phyloP scores from a whole-genome alignment of 2,888 invertebrate species.

The Trichacis sp. region DNA sequence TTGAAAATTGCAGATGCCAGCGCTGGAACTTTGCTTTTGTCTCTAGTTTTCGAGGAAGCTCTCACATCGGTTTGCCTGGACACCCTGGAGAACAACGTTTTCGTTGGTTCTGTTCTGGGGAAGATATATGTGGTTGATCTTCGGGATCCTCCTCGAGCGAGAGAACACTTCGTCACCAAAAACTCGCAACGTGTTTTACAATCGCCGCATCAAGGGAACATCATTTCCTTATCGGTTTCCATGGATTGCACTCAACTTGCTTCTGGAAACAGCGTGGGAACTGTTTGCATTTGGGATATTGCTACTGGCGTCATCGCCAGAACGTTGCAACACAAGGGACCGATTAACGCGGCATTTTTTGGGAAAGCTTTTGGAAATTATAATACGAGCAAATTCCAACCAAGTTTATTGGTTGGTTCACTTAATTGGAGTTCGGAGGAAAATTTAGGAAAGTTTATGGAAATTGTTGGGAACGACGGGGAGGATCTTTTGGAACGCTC shows the following conservation, averaged over 20 bases:
- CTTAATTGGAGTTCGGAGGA: conserved; percentile 76
- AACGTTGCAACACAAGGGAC: conserved; percentile 79
- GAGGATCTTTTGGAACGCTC: not conserved
- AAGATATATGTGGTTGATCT: conserved; percentile 78
- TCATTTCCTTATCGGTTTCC: conserved; percentile 81
- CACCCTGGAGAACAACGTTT: conserved; percentile 77
- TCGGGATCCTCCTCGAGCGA: conserved; percentile 76
- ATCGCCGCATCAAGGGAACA: conserved; percentile 76
- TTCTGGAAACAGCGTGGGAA: conserved; percentile 82
- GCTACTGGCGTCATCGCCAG: conserved; percentile 80
- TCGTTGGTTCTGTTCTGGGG: conserved; percentile 81
- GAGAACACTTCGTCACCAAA: conserved; percentile 71
- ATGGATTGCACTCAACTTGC: conserved; percentile 78
- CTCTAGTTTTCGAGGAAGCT: conserved; percentile 79
- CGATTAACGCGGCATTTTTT: conserved; percentile 80
- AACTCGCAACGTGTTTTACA: conserved; percentile 72
- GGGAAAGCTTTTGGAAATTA: conserved; percentile 74
- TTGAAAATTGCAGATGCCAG: conserved; percentile 84
- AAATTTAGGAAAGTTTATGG: conserved; percentile 53
- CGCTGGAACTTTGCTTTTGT: conserved; percentile 78
- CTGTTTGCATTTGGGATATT: conserved; percentile 86
- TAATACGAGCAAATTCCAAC: conserved; percentile 73
- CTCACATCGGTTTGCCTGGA: conserved; percentile 80
- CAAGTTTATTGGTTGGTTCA: conserved; percentile 72
- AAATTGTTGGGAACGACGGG: not conserved